Conservation (phyloP, 2,797 vertebrate species). For the Sebastes matsubarae region DNA sequence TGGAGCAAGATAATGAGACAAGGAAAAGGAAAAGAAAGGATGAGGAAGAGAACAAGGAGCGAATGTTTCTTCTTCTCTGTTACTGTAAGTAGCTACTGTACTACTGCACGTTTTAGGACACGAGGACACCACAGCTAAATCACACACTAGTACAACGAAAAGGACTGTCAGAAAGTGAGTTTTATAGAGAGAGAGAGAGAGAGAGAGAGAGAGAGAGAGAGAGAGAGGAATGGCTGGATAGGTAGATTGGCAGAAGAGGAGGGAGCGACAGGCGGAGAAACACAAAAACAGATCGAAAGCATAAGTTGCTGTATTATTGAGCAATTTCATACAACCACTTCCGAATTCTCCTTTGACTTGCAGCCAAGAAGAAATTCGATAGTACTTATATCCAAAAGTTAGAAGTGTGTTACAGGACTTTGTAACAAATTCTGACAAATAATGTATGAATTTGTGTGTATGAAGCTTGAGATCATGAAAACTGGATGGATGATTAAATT, state of each 20-base stretch:
- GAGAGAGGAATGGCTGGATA: neutral
- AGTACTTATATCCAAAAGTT: slow-evolving; percentile 33
- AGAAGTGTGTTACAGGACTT: slow-evolving; percentile 7
- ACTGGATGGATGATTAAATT: neutral
- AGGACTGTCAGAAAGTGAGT: neutral
- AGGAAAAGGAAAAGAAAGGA: neutral
- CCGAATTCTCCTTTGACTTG: slow-evolving; percentile 42
- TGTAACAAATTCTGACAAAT: neutral
- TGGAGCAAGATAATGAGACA: neutral
- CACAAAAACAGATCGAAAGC: slow-evolving; percentile 24
- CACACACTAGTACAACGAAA: neutral
- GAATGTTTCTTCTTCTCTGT: neutral
- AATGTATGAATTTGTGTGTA: neutral
- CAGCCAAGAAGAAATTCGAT: slow-evolving; percentile 40
- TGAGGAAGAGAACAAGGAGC: neutral
- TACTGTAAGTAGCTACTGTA: neutral
- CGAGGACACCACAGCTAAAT: neutral
- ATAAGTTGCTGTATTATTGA: slow-evolving; percentile 41
- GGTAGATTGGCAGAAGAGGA: neutral
- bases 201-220: too few relatives aligned
- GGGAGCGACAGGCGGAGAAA: neutral
- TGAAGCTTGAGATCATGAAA: neutral
- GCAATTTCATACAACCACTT: slow-evolving; percentile 31
- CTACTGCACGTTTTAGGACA: neutral
- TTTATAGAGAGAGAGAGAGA: neutral